Conservation (phyloP, 2,113 vertebrate species). For the Mixornis gularis region DNA sequence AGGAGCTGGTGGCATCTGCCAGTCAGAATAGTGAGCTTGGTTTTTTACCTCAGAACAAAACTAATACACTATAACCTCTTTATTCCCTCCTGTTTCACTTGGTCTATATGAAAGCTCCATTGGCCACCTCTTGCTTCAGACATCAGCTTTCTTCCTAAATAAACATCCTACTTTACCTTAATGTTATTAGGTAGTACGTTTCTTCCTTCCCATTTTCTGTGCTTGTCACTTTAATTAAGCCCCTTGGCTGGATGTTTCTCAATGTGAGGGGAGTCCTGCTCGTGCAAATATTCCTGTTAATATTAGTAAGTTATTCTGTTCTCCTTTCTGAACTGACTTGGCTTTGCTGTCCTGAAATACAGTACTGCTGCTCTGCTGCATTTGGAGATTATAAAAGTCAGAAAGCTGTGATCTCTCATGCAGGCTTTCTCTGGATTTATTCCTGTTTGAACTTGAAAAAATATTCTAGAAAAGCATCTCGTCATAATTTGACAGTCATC, state of each 20-base stretch:
- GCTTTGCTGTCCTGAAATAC: slow-evolving; percentile 4
- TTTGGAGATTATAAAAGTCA: background rate
- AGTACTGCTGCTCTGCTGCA: background rate
- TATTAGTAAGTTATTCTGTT: background rate
- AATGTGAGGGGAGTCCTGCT: background rate
- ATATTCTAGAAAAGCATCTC: slow-evolving; percentile 3
- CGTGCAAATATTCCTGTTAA: background rate
- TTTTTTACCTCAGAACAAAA: background rate
- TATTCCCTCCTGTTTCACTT: background rate
- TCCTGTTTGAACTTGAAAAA: slow-evolving; percentile 22
- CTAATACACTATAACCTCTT: background rate
- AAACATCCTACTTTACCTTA: background rate
- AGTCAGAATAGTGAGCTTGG: background rate
- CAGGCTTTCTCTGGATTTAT: slow-evolving; percentile 31
- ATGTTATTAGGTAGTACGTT: background rate
- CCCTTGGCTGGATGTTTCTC: background rate
- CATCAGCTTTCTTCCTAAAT: background rate
- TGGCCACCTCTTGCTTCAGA: background rate
- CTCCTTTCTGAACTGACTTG: background rate
- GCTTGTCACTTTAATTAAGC: background rate
- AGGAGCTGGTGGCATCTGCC: background rate
- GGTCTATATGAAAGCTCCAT: background rate
- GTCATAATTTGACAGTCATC: background rate
- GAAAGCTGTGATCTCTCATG: background rate
- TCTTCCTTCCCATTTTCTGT: background rate